Evolutionary conservation across 2,797 vertebrate species (phyloP), one percentile per base, ranked within the genome.

Genomic region (Eptatretus atami): DNA sequence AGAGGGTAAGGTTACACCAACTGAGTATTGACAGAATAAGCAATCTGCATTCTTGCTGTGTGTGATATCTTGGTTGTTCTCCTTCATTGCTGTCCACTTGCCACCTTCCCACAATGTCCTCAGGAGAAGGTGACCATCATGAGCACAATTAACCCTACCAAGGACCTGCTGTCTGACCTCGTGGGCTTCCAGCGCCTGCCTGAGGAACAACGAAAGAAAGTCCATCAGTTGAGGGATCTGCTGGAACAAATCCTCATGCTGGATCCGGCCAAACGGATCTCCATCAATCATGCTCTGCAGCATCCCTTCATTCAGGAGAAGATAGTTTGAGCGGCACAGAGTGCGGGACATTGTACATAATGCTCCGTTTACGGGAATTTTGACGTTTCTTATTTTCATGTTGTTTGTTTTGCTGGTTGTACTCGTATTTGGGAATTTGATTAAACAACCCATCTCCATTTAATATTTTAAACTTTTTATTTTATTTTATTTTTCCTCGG

Each of bases 121-220:
- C 55, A 94, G 86, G 92, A 98, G 76, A 98, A 98, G 75, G 87
- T 98, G 75, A 98, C 92, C 3, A 82, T 98, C 70, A 96, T 96
- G 88, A 94, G 86, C 80, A 95, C 88, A 77, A 95, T 98, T 78
- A 98, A 96, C 76, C 82, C 90, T 75, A 98, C 90, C 73, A 96
- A 98, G 81, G 92, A 98, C 81, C 77, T 98, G 52, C 79, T 95
- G 74, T 73, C 79, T 52, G 92, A 98, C 72, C 80, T 98, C 81
- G 80, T 96, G 64, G 92, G 92, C 65, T 79, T 81, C 73, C 92
- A 98, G 76, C 79, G 90, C 53, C 83, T 98, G 70, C 92, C 92
- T 9, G 92, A 98, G 81, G 92, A 98, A 74, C 88, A 95, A 73
- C 80, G 90, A 71, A 98, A 98, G 78, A 98, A 98, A 78, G 88